Conservation (phyloP, 2,888 invertebrate species). For the Scaptomyza polygonia region DNA sequence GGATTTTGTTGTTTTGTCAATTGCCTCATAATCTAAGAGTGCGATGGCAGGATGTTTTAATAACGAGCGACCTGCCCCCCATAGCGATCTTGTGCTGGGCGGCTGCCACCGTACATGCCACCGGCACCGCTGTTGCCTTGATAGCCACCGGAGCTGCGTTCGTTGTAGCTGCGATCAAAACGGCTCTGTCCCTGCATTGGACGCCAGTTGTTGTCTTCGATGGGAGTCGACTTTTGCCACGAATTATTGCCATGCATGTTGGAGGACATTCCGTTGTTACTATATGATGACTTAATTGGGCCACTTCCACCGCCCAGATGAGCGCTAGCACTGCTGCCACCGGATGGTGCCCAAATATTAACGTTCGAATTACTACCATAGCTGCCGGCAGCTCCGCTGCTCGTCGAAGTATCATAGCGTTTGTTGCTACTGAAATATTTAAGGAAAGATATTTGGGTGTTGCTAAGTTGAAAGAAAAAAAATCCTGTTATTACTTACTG, state of each 20-base stretch:
- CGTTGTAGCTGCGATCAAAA: constrained; percentile 84
- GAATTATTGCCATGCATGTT: constrained; percentile 75
- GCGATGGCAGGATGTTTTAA: constrained; percentile 35
- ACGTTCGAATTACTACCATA: constrained; percentile 68
- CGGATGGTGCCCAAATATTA: constrained; percentile 73
- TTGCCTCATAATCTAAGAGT: constrained; percentile 36
- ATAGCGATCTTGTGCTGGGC: constrained; percentile 83
- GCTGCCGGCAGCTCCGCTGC: constrained; percentile 65
- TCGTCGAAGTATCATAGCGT: constrained; percentile 81
- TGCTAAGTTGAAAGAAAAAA: background rate
- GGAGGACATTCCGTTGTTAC: constrained; percentile 81
- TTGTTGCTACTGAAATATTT: constrained; percentile 63
- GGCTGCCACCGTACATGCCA: constrained; percentile 77
- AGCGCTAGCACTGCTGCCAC: constrained; percentile 63
- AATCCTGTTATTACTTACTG: constrained; percentile 52
- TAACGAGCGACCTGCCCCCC: constrained; percentile 83
- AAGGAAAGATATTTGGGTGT: background rate
- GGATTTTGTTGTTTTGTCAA: constrained; percentile 19
- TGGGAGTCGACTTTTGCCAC: constrained; percentile 79
- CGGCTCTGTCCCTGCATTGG: constrained; percentile 82
- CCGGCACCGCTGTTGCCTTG: constrained; percentile 70
- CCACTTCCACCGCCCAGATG: constrained; percentile 66
- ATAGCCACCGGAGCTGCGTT: constrained; percentile 82
- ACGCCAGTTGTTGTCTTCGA: constrained; percentile 81
- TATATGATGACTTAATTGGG: constrained; percentile 82